Evolutionary conservation across 2,888 invertebrate genomes (phyloP), one percentile per base, ranked within the genome.

Genomic region (Agrotis puta): DNA sequence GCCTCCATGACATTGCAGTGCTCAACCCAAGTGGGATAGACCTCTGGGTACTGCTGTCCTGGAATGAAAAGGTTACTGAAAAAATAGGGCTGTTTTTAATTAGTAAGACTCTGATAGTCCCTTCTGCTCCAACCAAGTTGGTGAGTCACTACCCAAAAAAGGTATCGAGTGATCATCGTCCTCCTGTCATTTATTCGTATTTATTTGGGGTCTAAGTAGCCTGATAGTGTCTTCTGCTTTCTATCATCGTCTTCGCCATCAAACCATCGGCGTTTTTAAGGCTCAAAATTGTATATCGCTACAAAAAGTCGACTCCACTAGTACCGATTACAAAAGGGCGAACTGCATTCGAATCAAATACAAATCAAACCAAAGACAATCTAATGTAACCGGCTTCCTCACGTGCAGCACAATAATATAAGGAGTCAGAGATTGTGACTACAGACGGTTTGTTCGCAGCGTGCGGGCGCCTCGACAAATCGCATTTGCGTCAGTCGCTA

Each of bases 401-500:
- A 82, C 79, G 85, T 77, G 64, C 75, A 56, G 50, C 66, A 68
- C 75, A 74, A 82, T 79, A 74, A 70, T 71, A 82, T 74, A 58
- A 71, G 65, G 70, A 77, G 71, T 76, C 72, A 70, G 67, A 72
- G 51, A 62, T 64, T 70, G 58, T 81, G 72, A 71, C 76, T 68
- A 70, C 79, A 64, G 65, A 64, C 67, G 67, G 80, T 74, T 83
- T 78, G 83, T 74, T 77, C 79, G 73, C 85, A 79, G 81, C 85
- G 85, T 81, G 81, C 81, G 77, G 69, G 74, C 80, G 79, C 82
- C 81, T 82, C 82, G 77, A 86, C 89, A 89, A 89, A 89, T 89
- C 85, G 89, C 82, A 87, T 89, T 88, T 85, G 84, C 87, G 85
- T 88, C 88, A 88, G 81, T 81, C 70, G 78, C 80, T 82, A 85